A percentile compares a stretch with the other conserved stretches of the same genome.
Evolutionary conservation across 2,888 invertebrate genomes (phyloP).

Genomic region (Caenorhabditis sulstoni): DNA sequence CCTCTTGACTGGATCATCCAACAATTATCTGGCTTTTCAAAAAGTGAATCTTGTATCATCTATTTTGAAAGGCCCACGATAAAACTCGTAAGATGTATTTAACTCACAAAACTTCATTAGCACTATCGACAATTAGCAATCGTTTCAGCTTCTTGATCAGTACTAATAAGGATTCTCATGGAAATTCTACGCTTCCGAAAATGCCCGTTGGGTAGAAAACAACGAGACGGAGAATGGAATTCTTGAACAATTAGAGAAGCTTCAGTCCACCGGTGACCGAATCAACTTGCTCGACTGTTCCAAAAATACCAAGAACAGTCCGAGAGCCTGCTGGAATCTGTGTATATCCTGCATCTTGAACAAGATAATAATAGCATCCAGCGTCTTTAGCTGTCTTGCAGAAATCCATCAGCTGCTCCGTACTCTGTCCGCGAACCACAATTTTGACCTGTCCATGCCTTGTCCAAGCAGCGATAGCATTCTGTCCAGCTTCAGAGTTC

Average conservation of each 20-base stretch:
- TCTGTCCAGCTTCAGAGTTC: conserved; percentile 60
- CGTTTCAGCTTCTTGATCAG: too few relatives aligned
- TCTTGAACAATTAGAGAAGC: conserved; percentile 75
- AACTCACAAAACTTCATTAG: too few relatives aligned
- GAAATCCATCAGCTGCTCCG: conserved; percentile 82
- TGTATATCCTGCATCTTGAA: conserved; percentile 83
- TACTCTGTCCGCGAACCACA: conserved; percentile 81
- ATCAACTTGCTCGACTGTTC: conserved; percentile 81
- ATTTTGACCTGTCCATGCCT: conserved; percentile 71
- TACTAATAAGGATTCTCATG: too few relatives aligned
- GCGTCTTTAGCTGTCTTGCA: conserved; percentile 81
- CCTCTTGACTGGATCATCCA: too few relatives aligned
- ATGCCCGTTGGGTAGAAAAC: background rate
- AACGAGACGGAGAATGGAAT: too few relatives aligned
- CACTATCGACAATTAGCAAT: too few relatives aligned
- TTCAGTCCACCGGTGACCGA: conserved; percentile 82
- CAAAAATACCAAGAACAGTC: conserved; percentile 82
- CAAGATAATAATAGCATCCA: conserved; percentile 82
- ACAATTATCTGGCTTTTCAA: too few relatives aligned
- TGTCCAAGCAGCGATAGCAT: conserved; percentile 61
- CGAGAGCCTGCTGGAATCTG: conserved; percentile 82
- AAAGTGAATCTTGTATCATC: too few relatives aligned
- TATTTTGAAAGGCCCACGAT: too few relatives aligned
- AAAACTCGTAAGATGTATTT: too few relatives aligned
- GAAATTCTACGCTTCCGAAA: too few relatives aligned